phyloP scores from a whole-genome alignment of 2,888 invertebrate genomes.

The Lucinisca nassula region DNA sequence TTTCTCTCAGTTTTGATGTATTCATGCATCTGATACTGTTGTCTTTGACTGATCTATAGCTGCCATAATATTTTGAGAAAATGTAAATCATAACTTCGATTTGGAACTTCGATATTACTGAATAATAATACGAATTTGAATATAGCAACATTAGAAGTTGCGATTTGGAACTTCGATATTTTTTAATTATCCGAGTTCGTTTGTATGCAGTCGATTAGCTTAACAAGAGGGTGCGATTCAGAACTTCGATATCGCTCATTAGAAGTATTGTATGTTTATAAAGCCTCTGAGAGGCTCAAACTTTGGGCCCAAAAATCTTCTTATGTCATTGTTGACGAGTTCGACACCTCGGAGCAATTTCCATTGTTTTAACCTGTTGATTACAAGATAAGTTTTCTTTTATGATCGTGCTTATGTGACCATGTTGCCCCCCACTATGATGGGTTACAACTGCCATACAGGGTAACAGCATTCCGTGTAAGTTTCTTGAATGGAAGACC shows the following conservation, averaged over 20 bases:
- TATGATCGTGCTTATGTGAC: neutral
- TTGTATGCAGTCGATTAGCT: neutral
- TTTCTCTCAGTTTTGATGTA: slow-evolving; percentile 16
- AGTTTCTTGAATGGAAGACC: slow-evolving; percentile 61
- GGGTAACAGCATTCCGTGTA: neutral
- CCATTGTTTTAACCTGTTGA: slow-evolving; percentile 57
- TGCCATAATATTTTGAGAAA: slow-evolving; percentile 12
- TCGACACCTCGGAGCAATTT: slow-evolving; percentile 42
- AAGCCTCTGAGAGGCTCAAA: slow-evolving; percentile 41
- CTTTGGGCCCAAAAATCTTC: slow-evolving; percentile 47
- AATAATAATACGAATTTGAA: neutral
- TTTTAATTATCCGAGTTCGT: neutral
- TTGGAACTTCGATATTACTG: neutral
- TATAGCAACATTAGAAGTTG: slow-evolving; percentile 13
- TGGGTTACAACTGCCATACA: neutral
- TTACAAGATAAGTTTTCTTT: slow-evolving; percentile 39
- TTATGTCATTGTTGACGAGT: slow-evolving; percentile 57
- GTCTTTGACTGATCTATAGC: neutral
- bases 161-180: slow-evolving; percentile 11
- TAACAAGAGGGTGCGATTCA: slow-evolving; percentile 20
- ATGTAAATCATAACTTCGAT: slow-evolving; percentile 3
- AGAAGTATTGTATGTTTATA: neutral
- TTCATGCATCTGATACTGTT: slow-evolving; percentile 3
- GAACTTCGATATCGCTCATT: slow-evolving; percentile 17
- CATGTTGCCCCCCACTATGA: slow-evolving; percentile 4